Evolutionary conservation across 2,113 vertebrate genomes (phyloP), one percentile per base, ranked within the genome.

Genomic region (Gambusia holbrooki): DNA sequence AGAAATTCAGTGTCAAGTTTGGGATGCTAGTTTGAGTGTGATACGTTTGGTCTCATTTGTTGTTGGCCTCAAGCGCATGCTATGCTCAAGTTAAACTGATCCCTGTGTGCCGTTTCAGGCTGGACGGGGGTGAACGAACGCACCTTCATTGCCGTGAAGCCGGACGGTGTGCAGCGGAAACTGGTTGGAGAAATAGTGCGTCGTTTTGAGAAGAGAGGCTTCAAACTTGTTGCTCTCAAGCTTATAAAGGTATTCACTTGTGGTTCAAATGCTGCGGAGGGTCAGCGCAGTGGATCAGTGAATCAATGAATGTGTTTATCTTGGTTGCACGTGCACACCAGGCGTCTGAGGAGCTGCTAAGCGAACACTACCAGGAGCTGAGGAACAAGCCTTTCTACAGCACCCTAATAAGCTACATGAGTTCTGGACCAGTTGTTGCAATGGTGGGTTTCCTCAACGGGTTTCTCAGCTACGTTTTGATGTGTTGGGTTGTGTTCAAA

Each of bases 71-170:
- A 11, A n/a, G 51, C 25, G 22, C 51, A n/a, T 58, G 22, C 25
- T 10, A 3, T 7, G 25, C 7, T 58, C 10, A 25, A n/a, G 8
- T 25, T 19, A n/a, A 10, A 42, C 37, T 28, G 65, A 42, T 32
- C n/a, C 25, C 25, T 7, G 45, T 14, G 5, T 19, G 0, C 27
- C 28, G 0, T 1, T 77, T 13, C 87, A 98, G 97, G 87, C 66
- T 94, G 86, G 87, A 76, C 93, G 0, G 95, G 95, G 5, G 75
- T 87, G 70, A 90, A 92, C 0, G 97, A 99, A 74, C 95, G 96
- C 75, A 98, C 97, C 73, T 97, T 98, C 85, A 82, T 99, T 40
- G 97, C 96, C 0, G 94, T 99, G 79, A 99, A 99, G 70, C 98
- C 98, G 0, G 97, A 99, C n/a, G 97, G 96, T 1, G 95, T 97